Percentiles rank a stretch among this genome's conserved stretches.
Evolutionary conservation across 2,888 invertebrate genomes (phyloP).

Genomic region (Sericinus montela): DNA sequence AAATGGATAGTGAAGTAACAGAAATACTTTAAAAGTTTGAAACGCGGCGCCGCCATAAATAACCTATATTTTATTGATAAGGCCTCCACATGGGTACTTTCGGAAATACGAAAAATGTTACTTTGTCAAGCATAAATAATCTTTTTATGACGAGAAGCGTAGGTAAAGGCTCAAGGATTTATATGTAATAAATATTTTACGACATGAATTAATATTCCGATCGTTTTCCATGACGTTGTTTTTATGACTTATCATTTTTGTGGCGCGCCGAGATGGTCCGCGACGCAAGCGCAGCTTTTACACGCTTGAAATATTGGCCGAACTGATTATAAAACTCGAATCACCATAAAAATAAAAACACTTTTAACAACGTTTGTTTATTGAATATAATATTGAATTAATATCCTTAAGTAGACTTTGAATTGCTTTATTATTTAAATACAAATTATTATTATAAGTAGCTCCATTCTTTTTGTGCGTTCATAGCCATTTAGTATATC

Average conservation of each 20-base stretch:
- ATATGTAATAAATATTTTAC: conserved; percentile 79
- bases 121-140: conserved; percentile 78
- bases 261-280: conserved; percentile 58
- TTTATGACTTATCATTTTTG: conserved; percentile 79
- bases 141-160: conserved; percentile 79
- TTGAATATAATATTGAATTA: conserved; percentile 61
- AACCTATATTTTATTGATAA: conserved; percentile 72
- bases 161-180: conserved; percentile 79
- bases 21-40: conserved; percentile 37
- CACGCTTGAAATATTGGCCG: conserved; percentile 61
- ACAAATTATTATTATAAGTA: conserved; percentile 27
- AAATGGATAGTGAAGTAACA: conserved; percentile 30
- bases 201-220: conserved; percentile 79
- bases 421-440: conserved; percentile 31
- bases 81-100: conserved; percentile 60
- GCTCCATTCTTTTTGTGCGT: conserved; percentile 16
- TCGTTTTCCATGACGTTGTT: conserved; percentile 78
- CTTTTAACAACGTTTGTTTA: conserved; percentile 65
- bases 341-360: conserved; percentile 58
- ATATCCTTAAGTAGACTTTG: conserved; percentile 43
- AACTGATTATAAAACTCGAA: conserved; percentile 63
- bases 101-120: conserved; percentile 76
- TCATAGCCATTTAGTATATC: no score
- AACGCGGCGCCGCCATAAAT: conserved; percentile 66
- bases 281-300: conserved; percentile 48